A percentile compares a stretch with the other conserved stretches of the same genome.
These are phyloP conservation scores for Crocodylus rhombifer DNA, from an alignment of 2,797 vertebrate species.

Conservation along the genomic window DNA sequence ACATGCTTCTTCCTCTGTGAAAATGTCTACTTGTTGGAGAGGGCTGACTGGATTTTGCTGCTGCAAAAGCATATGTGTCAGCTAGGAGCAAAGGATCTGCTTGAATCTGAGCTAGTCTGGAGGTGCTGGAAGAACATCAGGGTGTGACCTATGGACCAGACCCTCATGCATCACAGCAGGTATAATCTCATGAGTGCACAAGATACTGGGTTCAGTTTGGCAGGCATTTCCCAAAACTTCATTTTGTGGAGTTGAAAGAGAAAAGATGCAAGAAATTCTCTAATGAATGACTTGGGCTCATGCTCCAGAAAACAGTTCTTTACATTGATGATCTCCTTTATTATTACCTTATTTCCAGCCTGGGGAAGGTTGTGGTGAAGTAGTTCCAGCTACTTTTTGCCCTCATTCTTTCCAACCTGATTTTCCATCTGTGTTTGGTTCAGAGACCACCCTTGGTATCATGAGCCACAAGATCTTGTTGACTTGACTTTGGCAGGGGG, in stretches of 20 bases:
- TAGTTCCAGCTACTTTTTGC: neutral
- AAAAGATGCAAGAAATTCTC: conserved; percentile 45
- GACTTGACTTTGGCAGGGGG: neutral
- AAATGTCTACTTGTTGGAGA: neutral
- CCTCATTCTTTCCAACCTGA: neutral
- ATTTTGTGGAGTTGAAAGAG: conserved; percentile 2
- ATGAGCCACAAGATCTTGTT: too few species aligned
- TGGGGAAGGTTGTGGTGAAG: conserved; percentile 26
- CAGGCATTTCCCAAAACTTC: conserved; percentile 55
- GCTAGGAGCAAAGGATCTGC: fast-evolving
- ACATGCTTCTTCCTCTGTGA: neutral
- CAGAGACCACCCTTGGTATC: neutral
- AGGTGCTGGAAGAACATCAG: neutral
- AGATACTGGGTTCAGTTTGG: conserved; percentile 23
- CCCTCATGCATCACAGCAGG: neutral
- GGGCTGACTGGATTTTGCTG: neutral
- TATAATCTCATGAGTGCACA: fast-evolving
- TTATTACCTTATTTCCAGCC: neutral
- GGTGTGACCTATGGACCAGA: neutral
- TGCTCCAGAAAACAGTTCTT: conserved; percentile 26
- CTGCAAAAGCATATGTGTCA: too few species aligned
- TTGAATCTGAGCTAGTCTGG: neutral
- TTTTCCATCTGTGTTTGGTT: conserved; percentile 8
- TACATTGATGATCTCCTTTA: conserved; percentile 46
- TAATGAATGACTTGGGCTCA: neutral